phyloP scores from a whole-genome alignment of 2,797 vertebrate genomes.

The Myotis vivesi region DNA sequence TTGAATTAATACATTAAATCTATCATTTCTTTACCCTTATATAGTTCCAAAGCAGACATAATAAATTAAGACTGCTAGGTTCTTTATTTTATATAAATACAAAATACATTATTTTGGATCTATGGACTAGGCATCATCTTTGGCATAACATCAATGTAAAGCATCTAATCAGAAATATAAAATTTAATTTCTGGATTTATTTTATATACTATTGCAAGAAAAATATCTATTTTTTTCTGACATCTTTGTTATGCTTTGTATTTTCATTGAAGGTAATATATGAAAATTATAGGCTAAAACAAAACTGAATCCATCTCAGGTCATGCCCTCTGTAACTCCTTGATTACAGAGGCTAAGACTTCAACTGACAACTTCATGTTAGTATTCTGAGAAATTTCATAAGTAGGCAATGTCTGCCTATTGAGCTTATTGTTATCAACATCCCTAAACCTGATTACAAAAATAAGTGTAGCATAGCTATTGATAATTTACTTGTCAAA shows the following conservation, averaged over 20 bases:
- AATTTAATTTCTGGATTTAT: background rate
- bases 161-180: background rate
- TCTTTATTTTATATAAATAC: background rate
- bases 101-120: background rate
- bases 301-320: background rate
- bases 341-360: background rate
- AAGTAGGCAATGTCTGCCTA: background rate
- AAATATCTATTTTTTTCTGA: background rate
- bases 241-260: background rate
- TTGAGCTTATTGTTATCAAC: background rate
- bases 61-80: background rate
- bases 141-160: background rate
- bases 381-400: constrained; percentile 15
- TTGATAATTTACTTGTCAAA: background rate
- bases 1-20: background rate
- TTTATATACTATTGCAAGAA: background rate
- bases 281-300: constrained; percentile 23
- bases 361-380: background rate
- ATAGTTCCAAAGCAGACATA: background rate
- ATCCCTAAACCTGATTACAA: background rate
- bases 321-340: background rate
- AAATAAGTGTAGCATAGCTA: background rate
- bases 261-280: constrained; percentile 2
- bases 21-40: background rate
- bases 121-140: background rate